A percentile compares a stretch with the other conserved stretches of the same genome.
These are phyloP conservation scores for Ceuthmochares aereus DNA, from an alignment of 2,113 vertebrate genomes.

Conservation along the genomic window DNA sequence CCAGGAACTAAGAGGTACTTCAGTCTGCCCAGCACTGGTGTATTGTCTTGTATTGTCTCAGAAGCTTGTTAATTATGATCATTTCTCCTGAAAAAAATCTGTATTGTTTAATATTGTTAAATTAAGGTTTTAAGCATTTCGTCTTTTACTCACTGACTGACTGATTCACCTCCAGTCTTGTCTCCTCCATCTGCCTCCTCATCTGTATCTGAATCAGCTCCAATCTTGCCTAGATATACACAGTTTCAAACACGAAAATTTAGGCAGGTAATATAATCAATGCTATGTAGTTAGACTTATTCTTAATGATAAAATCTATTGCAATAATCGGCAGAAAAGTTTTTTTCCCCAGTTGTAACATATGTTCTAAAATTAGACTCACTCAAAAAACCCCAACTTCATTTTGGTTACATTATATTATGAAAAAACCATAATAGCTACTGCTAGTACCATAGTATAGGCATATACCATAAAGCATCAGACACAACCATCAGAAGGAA, in stretches of 20 bases:
- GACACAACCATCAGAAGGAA: neutral
- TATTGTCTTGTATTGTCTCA: neutral
- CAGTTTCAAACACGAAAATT: slow-evolving; percentile 61
- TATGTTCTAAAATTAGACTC: neutral
- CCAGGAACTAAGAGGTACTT: neutral
- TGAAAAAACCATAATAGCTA: neutral
- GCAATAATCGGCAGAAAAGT: neutral
- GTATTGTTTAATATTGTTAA: neutral
- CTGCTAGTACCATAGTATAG: neutral
- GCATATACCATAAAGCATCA: neutral
- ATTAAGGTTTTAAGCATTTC: neutral
- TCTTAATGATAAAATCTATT: neutral
- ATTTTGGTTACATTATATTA: neutral
- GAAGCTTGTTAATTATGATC: neutral
- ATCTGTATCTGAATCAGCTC: slow-evolving; percentile 80
- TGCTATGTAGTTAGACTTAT: neutral
- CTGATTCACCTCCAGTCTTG: slow-evolving; percentile 74
- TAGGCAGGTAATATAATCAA: neutral
- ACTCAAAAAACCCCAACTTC: neutral
- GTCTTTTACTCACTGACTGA: slow-evolving; percentile 85
- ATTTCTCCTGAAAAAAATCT: neutral
- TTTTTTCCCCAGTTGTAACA: neutral
- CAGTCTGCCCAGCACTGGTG: neutral
- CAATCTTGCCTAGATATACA: slow-evolving; percentile 78
- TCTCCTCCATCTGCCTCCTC: slow-evolving; percentile 75